Conservation (phyloP, 2,797 vertebrate genomes). For the Fistularia tabacaria region DNA sequence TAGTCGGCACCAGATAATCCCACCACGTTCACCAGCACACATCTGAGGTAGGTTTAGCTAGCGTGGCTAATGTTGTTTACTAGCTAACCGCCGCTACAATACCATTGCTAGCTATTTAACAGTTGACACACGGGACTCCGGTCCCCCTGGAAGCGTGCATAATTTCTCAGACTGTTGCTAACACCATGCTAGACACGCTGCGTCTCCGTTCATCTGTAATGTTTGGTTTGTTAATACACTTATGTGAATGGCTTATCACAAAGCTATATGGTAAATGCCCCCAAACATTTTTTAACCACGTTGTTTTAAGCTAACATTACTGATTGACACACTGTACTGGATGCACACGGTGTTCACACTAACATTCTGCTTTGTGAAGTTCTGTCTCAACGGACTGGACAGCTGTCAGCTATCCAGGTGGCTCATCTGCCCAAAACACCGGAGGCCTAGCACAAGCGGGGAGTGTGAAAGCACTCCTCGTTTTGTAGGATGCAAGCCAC, state of each 20-base stretch:
- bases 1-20: no score
- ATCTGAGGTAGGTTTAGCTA: background rate
- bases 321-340: background rate
- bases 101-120: background rate
- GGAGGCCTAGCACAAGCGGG: background rate
- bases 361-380: constrained; percentile 4
- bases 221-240: no score
- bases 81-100: background rate
- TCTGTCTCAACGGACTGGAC: constrained; percentile 8
- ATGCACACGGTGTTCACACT: background rate
- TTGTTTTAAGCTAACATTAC: no score
- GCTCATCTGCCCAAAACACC: background rate
- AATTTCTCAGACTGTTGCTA: no score
- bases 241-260: background rate
- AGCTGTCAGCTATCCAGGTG: constrained; percentile 1
- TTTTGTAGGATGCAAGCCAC: constrained; percentile 26
- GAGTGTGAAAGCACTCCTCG: background rate
- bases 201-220: no score
- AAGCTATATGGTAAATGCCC: background rate
- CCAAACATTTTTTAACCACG: background rate
- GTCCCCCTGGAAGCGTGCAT: no score
- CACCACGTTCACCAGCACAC: no score
- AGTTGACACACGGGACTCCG: background rate
- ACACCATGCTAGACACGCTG: no score
- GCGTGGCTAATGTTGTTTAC: constrained; percentile 12